phyloP scores from a whole-genome alignment of 2,113 vertebrate genomes.

The Crotalus viridis region DNA sequence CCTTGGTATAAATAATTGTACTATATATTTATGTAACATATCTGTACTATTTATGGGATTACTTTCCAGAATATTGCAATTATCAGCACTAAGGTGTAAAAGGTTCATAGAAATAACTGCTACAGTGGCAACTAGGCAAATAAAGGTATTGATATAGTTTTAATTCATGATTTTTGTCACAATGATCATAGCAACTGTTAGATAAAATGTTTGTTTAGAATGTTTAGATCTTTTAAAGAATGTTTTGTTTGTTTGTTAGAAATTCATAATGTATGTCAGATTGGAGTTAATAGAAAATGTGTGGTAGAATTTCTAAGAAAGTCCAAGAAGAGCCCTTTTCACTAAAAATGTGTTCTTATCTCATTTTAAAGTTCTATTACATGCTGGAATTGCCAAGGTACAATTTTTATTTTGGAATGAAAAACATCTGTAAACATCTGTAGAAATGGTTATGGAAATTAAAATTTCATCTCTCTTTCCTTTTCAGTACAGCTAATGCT shows the following conservation, averaged over 20 bases:
- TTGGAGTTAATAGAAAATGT: background rate
- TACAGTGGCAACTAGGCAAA: background rate
- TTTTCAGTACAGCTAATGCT: background rate
- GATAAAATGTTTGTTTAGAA: background rate
- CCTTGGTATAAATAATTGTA: background rate
- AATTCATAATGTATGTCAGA: background rate
- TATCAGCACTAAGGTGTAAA: background rate
- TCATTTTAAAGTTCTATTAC: conserved; percentile 7
- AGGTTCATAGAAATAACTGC: background rate
- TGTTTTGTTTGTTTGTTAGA: background rate
- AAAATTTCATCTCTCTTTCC: background rate
- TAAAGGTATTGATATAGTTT: background rate
- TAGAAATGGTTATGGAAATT: conserved; percentile 6
- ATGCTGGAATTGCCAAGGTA: background rate
- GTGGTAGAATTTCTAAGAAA: conserved; percentile 24
- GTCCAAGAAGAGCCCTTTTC: conserved; percentile 9
- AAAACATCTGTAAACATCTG: conserved; percentile 23
- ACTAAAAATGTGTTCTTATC: background rate
- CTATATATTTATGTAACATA: background rate
- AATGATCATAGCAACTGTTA: background rate
- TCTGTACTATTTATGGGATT: background rate
- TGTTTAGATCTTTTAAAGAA: background rate
- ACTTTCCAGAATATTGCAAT: background rate
- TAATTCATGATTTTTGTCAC: background rate
- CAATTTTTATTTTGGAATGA: conserved; percentile 28